Evolutionary conservation across 2,113 vertebrate species (phyloP), one percentile per base, ranked within the genome.

Genomic region (Morone chrysops): DNA sequence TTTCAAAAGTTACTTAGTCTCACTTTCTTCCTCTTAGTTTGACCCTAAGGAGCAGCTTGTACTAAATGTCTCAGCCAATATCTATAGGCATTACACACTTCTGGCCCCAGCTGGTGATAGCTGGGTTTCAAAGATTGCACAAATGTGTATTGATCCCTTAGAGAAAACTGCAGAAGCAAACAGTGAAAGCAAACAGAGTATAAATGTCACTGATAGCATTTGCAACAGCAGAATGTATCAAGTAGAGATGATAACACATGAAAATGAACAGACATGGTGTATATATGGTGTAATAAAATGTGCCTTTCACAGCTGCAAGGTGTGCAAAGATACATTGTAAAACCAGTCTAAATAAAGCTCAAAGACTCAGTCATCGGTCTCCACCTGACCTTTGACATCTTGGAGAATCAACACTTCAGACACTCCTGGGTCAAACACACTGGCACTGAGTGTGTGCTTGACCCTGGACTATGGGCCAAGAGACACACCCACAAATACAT

Each of bases 361-460:
- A 38, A 8, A 1, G 6, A 66, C 16, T 83, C 76, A 59, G 22
- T 80, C 73, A 60, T 75, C 78, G 80, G 45, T 59, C 68, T 73
- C 57, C n/a, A 67, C 43, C 59, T 86, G 88, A 92, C 85, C 77
- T 88, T 61, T 92, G 74, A 90, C 86, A 75, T 77, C 14, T 20
- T 61, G 20, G 22, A 84, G 85, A 79, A 86, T 78, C 77, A 54
- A 82, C 90, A 89, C 88, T 92, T 90, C 61, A 90, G 60, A 83
- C 65, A 65, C 78, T 83, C 63, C 36, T 77, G 60, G 72, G 36
- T 81, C 78, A 81, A 80, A 73, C 81, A 86, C 71, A 57, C 66
- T 14, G 62, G 41, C 59, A 57, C 75, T 2, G 57, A 87, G 85
- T 84, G 77, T 83, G 68, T 87, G 70, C 83, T 88, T 92, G 80